phyloP scores from a whole-genome alignment of 1,140 invertebrate species.

The Bombus fervidus region DNA sequence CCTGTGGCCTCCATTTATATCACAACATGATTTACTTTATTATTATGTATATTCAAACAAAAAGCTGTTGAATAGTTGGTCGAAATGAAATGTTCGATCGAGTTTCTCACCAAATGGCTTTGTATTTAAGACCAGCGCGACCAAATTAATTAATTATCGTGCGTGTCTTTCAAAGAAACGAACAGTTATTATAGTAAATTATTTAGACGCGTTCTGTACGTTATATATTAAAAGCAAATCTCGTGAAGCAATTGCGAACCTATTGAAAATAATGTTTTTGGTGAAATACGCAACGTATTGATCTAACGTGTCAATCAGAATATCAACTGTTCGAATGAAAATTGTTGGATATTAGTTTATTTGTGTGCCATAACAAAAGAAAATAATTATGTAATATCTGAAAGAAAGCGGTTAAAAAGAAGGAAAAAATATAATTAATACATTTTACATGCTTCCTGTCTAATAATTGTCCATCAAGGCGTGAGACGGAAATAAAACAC shows the following conservation, averaged over 20 bases:
- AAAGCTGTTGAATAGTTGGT: neutral
- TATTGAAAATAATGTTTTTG: slow-evolving; percentile 1
- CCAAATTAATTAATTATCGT: slow-evolving; percentile 13
- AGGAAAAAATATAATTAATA: too few species aligned
- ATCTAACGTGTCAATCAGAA: slow-evolving; percentile 7
- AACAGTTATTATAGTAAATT: neutral
- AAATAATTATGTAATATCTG: too few species aligned
- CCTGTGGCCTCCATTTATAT: too few species aligned
- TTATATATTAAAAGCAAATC: neutral
- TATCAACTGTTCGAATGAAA: neutral
- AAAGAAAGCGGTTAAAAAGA: too few species aligned
- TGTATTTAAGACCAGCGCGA: neutral
- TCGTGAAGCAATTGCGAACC: neutral
- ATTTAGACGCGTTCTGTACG: neutral
- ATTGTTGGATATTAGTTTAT: slow-evolving; percentile 1
- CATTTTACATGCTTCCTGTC: too few species aligned
- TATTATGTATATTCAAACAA: neutral
- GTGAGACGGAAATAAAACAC: too few species aligned
- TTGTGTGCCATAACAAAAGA: too few species aligned
- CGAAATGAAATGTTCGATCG: neutral
- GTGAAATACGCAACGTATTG: neutral
- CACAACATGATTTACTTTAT: neutral
- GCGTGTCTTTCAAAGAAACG: neutral
- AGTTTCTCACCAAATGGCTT: neutral
- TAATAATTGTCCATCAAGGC: too few species aligned